These are phyloP conservation scores for Mythimna pallens DNA, from an alignment of 2,888 invertebrate species.

Conservation along the genomic window DNA sequence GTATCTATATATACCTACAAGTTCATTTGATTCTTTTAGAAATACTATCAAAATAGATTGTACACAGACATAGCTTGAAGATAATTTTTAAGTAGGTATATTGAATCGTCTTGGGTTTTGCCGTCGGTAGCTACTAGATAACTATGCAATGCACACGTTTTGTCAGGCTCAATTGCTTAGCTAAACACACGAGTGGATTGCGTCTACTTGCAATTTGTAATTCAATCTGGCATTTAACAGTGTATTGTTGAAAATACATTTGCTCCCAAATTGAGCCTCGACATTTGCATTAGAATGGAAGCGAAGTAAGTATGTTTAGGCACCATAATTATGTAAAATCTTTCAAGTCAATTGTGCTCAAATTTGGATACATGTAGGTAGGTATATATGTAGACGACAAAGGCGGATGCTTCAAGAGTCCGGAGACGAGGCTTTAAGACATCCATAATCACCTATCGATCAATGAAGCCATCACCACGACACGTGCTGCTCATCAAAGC, in stretches of 20 bases:
- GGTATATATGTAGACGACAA: neutral
- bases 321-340: neutral
- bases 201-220: neutral
- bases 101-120: neutral
- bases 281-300: conserved; percentile 7
- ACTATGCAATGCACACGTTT: neutral
- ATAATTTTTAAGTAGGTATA: neutral
- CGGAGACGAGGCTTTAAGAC: neutral
- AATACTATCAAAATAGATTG: neutral
- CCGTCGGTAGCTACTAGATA: neutral
- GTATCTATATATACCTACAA: neutral
- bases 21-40: neutral
- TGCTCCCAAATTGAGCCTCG: conserved; percentile 1
- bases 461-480: conserved; percentile 19
- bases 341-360: neutral
- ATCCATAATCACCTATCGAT: neutral
- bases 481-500: conserved; percentile 33
- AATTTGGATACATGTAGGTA: neutral
- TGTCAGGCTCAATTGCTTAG: neutral
- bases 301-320: neutral
- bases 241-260: neutral
- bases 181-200: neutral
- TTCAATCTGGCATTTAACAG: neutral
- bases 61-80: too few species aligned
- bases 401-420: too few species aligned